A percentile compares a stretch with the other conserved stretches of the same genome.
Evolutionary conservation across 2,888 invertebrate genomes (phyloP).

Genomic region (Lithosia quadra): DNA sequence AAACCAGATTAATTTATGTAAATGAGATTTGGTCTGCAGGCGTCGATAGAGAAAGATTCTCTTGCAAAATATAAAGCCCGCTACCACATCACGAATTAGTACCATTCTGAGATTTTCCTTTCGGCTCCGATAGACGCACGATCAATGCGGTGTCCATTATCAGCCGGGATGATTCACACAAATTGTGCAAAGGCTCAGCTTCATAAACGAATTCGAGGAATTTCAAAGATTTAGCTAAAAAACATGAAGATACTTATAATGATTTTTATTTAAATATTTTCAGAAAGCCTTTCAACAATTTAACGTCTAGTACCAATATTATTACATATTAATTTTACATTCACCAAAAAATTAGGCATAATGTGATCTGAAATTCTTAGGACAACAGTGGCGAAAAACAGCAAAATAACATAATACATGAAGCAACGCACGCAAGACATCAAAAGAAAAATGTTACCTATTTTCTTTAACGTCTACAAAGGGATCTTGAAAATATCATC

Average conservation of each 20-base stretch:
- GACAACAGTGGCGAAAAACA: conserved; percentile 43
- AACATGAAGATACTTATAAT: no score
- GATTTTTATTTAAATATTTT: background rate
- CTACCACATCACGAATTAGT: conserved; percentile 48
- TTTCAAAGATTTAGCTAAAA: conserved; percentile 36
- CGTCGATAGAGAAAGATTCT: conserved; percentile 67
- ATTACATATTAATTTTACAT: background rate
- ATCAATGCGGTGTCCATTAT: conserved; percentile 62
- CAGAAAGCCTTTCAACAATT: background rate
- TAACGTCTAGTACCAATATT: background rate
- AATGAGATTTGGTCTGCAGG: conserved; percentile 70
- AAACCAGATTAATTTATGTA: conserved; percentile 76
- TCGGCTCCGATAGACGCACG: conserved; percentile 56
- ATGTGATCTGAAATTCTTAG: conserved; percentile 22
- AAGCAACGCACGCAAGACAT: conserved; percentile 40
- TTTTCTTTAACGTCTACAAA: conserved; percentile 55
- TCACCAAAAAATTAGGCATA: background rate
- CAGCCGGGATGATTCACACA: conserved; percentile 62
- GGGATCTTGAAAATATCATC: conserved; percentile 56
- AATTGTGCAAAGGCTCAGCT: conserved; percentile 60
- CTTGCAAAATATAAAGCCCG: conserved; percentile 62
- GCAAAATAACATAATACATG: conserved; percentile 40
- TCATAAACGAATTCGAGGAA: conserved; percentile 45
- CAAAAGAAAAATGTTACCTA: conserved; percentile 55
- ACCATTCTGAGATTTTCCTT: conserved; percentile 58